Evolutionary conservation across 2,888 invertebrate species (phyloP).

Genomic region (Aporophyla nigra): DNA sequence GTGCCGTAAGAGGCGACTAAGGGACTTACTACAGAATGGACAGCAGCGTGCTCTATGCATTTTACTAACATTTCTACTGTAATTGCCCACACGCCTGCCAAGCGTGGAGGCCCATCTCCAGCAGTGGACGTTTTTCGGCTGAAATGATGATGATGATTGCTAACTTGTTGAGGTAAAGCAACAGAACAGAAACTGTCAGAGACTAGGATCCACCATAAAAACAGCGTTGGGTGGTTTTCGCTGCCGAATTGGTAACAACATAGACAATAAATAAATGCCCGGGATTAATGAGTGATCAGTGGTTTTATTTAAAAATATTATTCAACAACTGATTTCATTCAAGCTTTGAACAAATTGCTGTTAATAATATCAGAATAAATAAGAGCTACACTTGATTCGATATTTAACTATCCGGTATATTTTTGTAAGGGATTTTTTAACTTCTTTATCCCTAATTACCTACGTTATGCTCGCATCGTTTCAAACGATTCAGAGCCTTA

Average conservation of each 20-base stretch:
- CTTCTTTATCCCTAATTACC: no score
- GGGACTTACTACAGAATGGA: no score
- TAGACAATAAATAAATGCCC: conserved; percentile 23
- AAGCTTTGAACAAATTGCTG: not conserved
- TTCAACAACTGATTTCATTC: conserved; percentile 2
- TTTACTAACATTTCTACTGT: no score
- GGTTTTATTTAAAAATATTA: not conserved
- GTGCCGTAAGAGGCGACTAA: no score
- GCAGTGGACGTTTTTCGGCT: no score
- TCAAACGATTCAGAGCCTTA: no score
- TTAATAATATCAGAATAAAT: conserved; percentile 2
- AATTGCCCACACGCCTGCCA: no score
- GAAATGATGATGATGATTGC: not conserved
- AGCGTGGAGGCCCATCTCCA: no score
- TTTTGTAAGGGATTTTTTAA: not conserved
- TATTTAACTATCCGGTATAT: not conserved
- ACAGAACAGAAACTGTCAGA: not conserved
- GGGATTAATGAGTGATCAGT: conserved; percentile 13
- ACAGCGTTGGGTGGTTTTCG: not conserved
- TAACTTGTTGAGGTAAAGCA: not conserved
- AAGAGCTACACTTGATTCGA: not conserved
- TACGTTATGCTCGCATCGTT: no score
- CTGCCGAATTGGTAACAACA: not conserved
- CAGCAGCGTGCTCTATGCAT: no score
- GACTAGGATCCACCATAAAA: not conserved